A percentile compares a stretch with the other conserved stretches of the same genome.
These are phyloP conservation scores for Okamejei kenojei DNA, from an alignment of 2,797 vertebrate species.

Conservation along the genomic window DNA sequence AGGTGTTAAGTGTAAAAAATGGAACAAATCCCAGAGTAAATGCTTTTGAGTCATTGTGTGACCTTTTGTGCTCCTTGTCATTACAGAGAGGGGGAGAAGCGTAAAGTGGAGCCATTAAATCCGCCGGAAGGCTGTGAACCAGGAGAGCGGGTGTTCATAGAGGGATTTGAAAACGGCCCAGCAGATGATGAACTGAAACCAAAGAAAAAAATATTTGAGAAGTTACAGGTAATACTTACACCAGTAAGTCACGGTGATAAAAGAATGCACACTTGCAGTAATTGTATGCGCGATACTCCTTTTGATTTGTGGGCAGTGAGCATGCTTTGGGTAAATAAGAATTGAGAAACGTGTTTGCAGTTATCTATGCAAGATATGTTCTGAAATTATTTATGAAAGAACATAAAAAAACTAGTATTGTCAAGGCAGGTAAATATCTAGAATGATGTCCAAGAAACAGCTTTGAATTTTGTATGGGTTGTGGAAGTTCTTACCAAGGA, in stretches of 20 bases:
- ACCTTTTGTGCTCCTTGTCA: neutral
- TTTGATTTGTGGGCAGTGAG: neutral
- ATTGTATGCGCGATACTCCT: neutral
- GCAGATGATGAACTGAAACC: conserved; percentile 85
- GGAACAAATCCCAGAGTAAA: neutral
- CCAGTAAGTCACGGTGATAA: neutral
- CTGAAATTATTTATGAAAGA: neutral
- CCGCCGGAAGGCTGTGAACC: conserved; percentile 75
- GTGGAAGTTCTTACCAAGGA: neutral
- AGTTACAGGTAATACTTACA: conserved; percentile 71
- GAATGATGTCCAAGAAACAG: neutral
- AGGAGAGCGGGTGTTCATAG: conserved; percentile 77
- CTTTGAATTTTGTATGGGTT: neutral
- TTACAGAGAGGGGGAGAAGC: conserved; percentile 68
- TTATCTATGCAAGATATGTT: neutral
- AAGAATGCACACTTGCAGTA: neutral
- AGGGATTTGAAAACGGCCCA: conserved; percentile 74
- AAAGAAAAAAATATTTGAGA: conserved; percentile 96
- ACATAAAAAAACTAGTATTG: neutral
- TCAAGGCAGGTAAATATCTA: neutral
- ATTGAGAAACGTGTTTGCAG: neutral
- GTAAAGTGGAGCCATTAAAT: conserved; percentile 81
- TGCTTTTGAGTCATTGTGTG: neutral
- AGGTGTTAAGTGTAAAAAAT: neutral
- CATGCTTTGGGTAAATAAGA: neutral